Evolutionary conservation across 2,113 vertebrate genomes (phyloP), one percentile per base, ranked within the genome.

Genomic region (Dipodomys ordii): DNA sequence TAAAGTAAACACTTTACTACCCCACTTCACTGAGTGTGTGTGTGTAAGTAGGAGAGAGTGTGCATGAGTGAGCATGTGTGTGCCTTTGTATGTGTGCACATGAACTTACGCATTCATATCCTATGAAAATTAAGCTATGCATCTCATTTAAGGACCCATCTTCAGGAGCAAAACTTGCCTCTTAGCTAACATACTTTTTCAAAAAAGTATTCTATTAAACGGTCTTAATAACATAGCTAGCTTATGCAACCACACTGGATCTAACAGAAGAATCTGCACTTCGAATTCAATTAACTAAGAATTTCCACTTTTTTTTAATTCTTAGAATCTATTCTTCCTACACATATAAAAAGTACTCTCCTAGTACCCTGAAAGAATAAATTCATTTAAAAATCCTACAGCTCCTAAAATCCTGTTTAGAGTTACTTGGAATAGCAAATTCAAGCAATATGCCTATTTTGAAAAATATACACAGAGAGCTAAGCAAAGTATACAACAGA

Each of bases 281-380:
- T 87, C 68, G 22, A 93, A 73, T 68, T 3, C 5, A 68, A 86
- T 1, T 60, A 35, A 69, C 62, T 74, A 88, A 84, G 27, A 77
- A 73, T 73, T 96, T 64, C 23, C 11, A 7, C 69, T 82, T 81
- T 67, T 39, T 77, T 80, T 16, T 2, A 90, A 65, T 64, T 19
- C 85, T 44, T 92, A 32, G 11, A 89, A 68, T 94, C 32, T 85
- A 83, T 11, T 77, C 62, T 62, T 12, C 46, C 88, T 27, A 85
- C 1, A 78, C n/a, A 86, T 20, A 39, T 88, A 22, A 92, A 90
- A 94, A 80, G 46, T 27, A 87, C 62, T 71, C 39, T 3, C 11
- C 19, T 22, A 22, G 49, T 28, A 22, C 44, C n/a, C 65, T 90
- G n/a, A 93, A 95, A 95, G 90, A 87, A 95, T 44, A 7, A 87